These are phyloP conservation scores for Synergus gifuensis DNA, from an alignment of 2,888 invertebrate genomes.

Conservation along the genomic window DNA sequence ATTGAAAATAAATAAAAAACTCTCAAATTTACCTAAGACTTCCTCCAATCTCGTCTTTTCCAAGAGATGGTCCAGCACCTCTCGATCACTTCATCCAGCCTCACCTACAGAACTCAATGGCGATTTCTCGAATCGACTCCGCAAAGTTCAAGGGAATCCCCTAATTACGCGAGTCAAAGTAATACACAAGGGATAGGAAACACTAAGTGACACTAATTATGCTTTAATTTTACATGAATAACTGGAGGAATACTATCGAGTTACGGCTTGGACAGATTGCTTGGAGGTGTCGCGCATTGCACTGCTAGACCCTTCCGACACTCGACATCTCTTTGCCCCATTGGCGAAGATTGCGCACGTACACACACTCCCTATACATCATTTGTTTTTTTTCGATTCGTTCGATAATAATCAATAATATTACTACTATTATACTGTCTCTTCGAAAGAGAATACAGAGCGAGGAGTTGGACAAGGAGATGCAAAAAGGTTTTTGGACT, in stretches of 20 bases:
- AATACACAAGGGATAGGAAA: slow-evolving; percentile 62
- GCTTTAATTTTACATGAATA: slow-evolving; percentile 65
- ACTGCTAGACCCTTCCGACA: slow-evolving; percentile 59
- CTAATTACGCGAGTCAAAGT: slow-evolving; percentile 59
- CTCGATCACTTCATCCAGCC: slow-evolving; percentile 47
- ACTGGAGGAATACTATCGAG: slow-evolving; percentile 75
- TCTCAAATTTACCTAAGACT: background rate
- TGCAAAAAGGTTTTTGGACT: background rate
- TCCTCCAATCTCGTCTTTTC: background rate
- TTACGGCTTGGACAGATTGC: slow-evolving; percentile 76
- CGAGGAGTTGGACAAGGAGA: background rate
- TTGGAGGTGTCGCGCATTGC: slow-evolving; percentile 67
- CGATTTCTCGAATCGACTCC: slow-evolving; percentile 53
- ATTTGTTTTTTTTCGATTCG: slow-evolving; percentile 45
- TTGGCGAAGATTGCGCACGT: slow-evolving; percentile 45
- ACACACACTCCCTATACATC: slow-evolving; percentile 59
- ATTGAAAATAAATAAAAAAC: slow-evolving; percentile 47
- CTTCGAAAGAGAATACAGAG: slow-evolving; percentile 42
- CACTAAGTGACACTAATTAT: slow-evolving; percentile 73
- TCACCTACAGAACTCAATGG: slow-evolving; percentile 47
- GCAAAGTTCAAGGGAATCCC: slow-evolving; percentile 47
- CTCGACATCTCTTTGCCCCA: slow-evolving; percentile 45
- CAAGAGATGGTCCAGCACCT: background rate
- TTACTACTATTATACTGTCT: slow-evolving; percentile 56
- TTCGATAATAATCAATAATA: slow-evolving; percentile 56